Percentiles rank a stretch among this genome's conserved stretches.
These are phyloP conservation scores for Hippocampus barbouri DNA, from an alignment of 2,113 vertebrate genomes.

Conservation along the genomic window DNA sequence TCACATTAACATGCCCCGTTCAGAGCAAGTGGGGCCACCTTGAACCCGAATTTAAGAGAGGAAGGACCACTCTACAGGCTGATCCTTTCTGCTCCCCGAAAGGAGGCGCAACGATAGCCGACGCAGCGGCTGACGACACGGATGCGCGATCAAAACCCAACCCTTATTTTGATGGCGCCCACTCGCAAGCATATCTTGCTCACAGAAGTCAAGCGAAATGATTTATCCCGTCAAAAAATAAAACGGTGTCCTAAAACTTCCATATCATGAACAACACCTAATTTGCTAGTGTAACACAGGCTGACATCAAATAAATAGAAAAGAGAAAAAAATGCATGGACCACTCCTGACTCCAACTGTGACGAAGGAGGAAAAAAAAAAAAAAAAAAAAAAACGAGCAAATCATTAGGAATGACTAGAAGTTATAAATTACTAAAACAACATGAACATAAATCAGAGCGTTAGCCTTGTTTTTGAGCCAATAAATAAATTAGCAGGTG, in stretches of 20 bases:
- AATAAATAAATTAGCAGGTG: slow-evolving; percentile 20
- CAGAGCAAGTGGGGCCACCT: too few relatives aligned
- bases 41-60: not conserved
- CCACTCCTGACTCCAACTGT: not conserved
- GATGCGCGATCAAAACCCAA: not conserved
- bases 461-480: slow-evolving; percentile 10
- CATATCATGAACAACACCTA: not conserved
- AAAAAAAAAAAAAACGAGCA: slow-evolving; percentile 6
- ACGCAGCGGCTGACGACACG: not conserved
- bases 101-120: slow-evolving; percentile 23
- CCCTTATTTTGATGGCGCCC: not conserved
- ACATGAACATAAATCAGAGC: slow-evolving; percentile 18
- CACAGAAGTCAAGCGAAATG: slow-evolving; percentile 4
- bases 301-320: slow-evolving; percentile 7
- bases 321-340: not conserved
- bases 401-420: slow-evolving; percentile 44
- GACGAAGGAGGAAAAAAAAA: not conserved
- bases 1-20: not conserved
- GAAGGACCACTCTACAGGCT: not conserved
- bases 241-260: not conserved
- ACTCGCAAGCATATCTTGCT: not conserved
- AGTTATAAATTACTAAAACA: slow-evolving; percentile 15
- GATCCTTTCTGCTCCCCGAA: not conserved
- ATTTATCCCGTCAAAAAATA: slow-evolving; percentile 1
- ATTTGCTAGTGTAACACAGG: not conserved